These are phyloP conservation scores for Cyclophora albipunctata DNA, from an alignment of 2,888 invertebrate genomes.

Conservation along the genomic window DNA sequence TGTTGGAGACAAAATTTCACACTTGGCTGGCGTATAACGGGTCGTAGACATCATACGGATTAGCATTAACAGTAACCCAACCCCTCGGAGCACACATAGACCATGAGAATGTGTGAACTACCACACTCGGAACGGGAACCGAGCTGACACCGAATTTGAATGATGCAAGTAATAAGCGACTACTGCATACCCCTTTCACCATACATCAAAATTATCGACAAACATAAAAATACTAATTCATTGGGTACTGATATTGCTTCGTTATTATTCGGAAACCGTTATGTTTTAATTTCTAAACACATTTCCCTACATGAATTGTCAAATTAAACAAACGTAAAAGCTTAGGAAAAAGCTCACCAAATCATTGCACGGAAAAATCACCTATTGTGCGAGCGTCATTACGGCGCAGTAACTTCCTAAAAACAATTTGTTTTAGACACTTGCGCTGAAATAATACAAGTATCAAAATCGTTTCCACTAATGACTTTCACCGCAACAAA, in stretches of 20 bases:
- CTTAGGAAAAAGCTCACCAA: too few species aligned
- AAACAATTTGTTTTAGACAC: too few species aligned
- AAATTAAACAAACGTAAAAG: too few species aligned
- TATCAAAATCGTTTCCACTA: constrained; percentile 12
- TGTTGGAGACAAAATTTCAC: constrained; percentile 21
- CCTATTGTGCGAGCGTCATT: too few species aligned
- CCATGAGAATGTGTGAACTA: constrained; percentile 28
- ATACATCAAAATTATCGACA: background rate
- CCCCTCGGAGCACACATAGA: constrained; percentile 24
- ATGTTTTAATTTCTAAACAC: too few species aligned
- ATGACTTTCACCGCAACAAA: constrained; percentile 24
- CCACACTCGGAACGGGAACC: constrained; percentile 20
- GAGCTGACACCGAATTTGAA: constrained; percentile 11
- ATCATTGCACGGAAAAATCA: too few species aligned
- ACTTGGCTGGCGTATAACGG: constrained; percentile 24
- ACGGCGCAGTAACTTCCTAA: too few species aligned
- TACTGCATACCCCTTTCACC: background rate
- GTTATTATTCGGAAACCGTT: background rate
- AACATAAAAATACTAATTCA: too few species aligned
- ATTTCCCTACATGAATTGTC: too few species aligned
- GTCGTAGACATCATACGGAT: constrained; percentile 24
- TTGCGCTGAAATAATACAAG: too few species aligned
- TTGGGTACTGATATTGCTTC: too few species aligned
- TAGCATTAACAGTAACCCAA: constrained; percentile 27
- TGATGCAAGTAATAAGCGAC: constrained; percentile 17